These are phyloP conservation scores for Zaprionus gabonicus DNA, from an alignment of 1,140 invertebrate species.

Conservation along the genomic window DNA sequence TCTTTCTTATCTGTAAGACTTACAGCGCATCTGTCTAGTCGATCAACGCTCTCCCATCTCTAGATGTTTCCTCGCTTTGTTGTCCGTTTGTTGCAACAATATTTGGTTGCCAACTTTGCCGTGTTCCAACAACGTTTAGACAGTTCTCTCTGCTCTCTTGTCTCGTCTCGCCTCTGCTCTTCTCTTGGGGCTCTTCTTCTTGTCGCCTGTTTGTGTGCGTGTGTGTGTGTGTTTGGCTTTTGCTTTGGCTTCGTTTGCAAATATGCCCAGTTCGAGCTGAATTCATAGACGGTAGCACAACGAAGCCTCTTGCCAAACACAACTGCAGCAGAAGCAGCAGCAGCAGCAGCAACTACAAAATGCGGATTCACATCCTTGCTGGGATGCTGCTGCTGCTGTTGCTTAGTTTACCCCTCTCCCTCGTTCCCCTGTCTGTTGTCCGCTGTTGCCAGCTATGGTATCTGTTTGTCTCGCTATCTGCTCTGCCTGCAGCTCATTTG, in stretches of 20 bases:
- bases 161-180: slow-evolving; percentile 20
- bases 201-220: slow-evolving; percentile 18
- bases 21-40: slow-evolving; percentile 38
- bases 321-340: slow-evolving; percentile 3
- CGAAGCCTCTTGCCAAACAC: slow-evolving; percentile 43
- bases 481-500: slow-evolving; percentile 59
- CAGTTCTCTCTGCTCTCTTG: slow-evolving; percentile 43
- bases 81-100: slow-evolving; percentile 73
- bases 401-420: neutral
- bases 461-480: slow-evolving; percentile 40
- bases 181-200: slow-evolving; percentile 31
- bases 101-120: slow-evolving; percentile 79
- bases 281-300: slow-evolving; percentile 47
- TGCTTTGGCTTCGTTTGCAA: slow-evolving; percentile 59
- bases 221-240: slow-evolving; percentile 54
- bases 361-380: slow-evolving; percentile 42
- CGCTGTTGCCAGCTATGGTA: slow-evolving; percentile 29
- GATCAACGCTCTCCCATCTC: neutral
- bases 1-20: neutral
- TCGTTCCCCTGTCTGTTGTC: slow-evolving; percentile 14
- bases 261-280: slow-evolving; percentile 56
- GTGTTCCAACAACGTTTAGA: slow-evolving; percentile 77
- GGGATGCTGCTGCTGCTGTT: slow-evolving; percentile 6
- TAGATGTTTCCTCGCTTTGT: slow-evolving; percentile 29
- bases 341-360: slow-evolving; percentile 14